Percentiles rank a stretch among this genome's conserved stretches.
phyloP scores from a whole-genome alignment of 2,113 vertebrate species.

The Hyaena hyaena region DNA sequence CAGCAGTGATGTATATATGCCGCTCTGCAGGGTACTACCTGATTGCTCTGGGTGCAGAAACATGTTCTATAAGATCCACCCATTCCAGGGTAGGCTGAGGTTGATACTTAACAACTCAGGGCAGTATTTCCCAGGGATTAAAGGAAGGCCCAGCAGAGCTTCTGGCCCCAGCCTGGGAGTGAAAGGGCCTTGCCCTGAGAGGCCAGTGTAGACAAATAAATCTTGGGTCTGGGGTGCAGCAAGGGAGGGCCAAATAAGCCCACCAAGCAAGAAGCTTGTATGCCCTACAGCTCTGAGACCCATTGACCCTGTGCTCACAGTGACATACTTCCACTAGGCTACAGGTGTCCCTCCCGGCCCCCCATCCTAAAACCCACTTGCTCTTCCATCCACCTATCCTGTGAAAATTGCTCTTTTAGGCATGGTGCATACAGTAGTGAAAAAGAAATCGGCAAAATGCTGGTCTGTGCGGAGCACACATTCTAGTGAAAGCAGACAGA shows the following conservation, averaged over 20 bases:
- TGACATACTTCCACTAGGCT: neutral
- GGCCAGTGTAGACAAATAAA: neutral
- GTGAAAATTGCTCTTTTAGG: neutral
- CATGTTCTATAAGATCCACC: neutral
- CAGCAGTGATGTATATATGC: neutral
- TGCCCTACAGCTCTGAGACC: neutral
- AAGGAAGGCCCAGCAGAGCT: neutral
- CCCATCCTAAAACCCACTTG: neutral
- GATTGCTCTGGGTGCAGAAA: neutral
- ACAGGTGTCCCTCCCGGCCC: neutral
- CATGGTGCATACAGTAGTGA: neutral
- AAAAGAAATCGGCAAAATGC: neutral
- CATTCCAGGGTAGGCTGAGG: neutral
- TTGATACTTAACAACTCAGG: neutral
- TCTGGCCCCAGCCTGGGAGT: neutral
- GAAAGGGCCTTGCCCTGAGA: neutral
- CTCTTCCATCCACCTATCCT: neutral
- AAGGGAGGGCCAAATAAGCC: neutral
- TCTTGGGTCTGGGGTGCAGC: neutral
- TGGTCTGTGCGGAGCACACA: neutral
- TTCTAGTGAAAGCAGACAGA: neutral
- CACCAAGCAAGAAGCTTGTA: neutral
- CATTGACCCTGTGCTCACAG: neutral
- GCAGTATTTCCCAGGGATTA: neutral
- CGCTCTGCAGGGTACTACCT: accelerated